These are phyloP conservation scores for Physella acuta DNA, from an alignment of 1,140 invertebrate genomes.

Conservation along the genomic window DNA sequence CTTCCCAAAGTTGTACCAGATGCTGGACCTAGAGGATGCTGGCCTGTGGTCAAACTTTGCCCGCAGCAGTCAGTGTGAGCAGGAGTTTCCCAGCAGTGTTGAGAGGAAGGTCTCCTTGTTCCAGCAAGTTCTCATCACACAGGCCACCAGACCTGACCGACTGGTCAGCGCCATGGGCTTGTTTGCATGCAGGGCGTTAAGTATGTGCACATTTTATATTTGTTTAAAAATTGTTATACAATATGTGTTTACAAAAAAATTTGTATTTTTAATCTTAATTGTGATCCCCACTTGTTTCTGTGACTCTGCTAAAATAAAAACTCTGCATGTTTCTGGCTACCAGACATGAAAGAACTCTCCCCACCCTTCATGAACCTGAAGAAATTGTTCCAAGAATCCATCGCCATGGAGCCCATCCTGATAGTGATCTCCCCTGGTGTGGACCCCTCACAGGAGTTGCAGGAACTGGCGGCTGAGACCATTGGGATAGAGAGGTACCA, in stretches of 20 bases:
- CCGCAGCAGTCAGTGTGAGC: slow-evolving; percentile 66
- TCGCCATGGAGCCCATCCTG: slow-evolving; percentile 71
- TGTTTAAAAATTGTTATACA: too few species aligned
- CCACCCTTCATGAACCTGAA: slow-evolving; percentile 68
- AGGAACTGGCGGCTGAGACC: slow-evolving; percentile 66
- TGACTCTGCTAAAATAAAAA: too few species aligned
- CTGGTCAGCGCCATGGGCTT: slow-evolving; percentile 72
- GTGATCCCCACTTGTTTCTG: too few species aligned
- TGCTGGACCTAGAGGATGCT: slow-evolving; percentile 68
- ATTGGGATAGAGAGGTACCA: slow-evolving; percentile 65
- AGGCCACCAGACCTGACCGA: slow-evolving; percentile 80
- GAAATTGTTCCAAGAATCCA: slow-evolving; percentile 66
- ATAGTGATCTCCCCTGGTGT: slow-evolving; percentile 74
- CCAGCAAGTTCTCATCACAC: slow-evolving; percentile 79
- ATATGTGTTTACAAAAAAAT: too few species aligned
- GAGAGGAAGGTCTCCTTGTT: slow-evolving; percentile 71
- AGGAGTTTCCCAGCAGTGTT: slow-evolving; percentile 63
- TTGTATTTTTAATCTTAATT: too few species aligned
- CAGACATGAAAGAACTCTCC: slow-evolving; percentile 68
- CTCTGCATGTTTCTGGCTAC: too few species aligned
- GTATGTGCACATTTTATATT: slow-evolving; percentile 61
- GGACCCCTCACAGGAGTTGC: slow-evolving; percentile 80
- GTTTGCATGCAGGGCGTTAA: slow-evolving; percentile 72
- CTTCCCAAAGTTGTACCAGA: slow-evolving; percentile 69
- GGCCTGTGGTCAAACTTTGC: slow-evolving; percentile 72